Evolutionary conservation across 2,113 vertebrate species (phyloP).

Genomic region (Ammospiza nelsoni): DNA sequence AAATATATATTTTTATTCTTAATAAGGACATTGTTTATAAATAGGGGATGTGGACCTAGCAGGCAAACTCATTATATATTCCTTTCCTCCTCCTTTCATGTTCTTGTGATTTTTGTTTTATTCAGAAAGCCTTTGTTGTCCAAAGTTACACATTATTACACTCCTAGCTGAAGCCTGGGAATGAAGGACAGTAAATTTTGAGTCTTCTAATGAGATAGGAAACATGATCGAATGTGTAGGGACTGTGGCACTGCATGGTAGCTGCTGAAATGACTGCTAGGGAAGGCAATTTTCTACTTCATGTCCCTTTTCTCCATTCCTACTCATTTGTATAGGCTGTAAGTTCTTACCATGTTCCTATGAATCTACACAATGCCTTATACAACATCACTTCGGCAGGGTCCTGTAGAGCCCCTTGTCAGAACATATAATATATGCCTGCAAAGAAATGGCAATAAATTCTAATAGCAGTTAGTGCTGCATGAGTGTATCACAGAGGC

Average conservation of each 20-base stretch:
- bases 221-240: background rate
- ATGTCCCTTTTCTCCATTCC: background rate
- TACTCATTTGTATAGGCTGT: slow-evolving; percentile 22
- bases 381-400: background rate
- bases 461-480: slow-evolving; percentile 5
- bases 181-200: slow-evolving; percentile 31
- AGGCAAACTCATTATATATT: background rate
- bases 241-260: background rate
- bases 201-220: slow-evolving; percentile 34
- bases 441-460: slow-evolving; percentile 46
- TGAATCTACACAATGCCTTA: slow-evolving; percentile 9
- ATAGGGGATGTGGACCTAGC: background rate
- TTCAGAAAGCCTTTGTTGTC: background rate
- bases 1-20: background rate
- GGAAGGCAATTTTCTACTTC: slow-evolving; percentile 46
- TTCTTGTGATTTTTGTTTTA: background rate
- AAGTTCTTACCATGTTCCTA: slow-evolving; percentile 25
- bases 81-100: background rate
- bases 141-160: background rate
- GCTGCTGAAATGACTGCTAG: background rate
- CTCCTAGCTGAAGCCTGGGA: background rate
- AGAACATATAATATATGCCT: slow-evolving; percentile 18
- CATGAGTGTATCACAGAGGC: slow-evolving; percentile 17
- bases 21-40: background rate
- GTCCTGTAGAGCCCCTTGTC: background rate